Evolutionary conservation across 2,888 invertebrate species (phyloP), one percentile per base, ranked within the genome.

Genomic region (Asteroscopus sphinx): DNA sequence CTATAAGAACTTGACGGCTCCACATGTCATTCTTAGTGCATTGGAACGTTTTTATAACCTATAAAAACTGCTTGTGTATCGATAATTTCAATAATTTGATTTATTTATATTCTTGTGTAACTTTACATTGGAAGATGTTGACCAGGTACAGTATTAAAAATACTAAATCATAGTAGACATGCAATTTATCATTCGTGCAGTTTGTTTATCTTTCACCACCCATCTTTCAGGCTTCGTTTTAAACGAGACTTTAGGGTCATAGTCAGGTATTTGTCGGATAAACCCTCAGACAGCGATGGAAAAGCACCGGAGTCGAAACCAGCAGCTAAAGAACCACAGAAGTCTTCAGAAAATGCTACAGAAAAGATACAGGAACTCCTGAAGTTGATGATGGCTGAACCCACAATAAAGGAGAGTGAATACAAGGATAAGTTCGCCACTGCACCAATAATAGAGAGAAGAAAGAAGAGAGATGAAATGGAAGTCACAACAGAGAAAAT

Each of bases 341-440:
- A 78, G 26, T 13, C 64, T 8, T 56, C 77, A 32, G 85, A 88
- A 2, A 79, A 85, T 12, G 82, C 79, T 30, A 89, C 87, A 9
- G 90, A 92, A 44, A 94, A 91, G 73, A 91, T 94, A 44, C 93
- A 94, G 67, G 85, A 84, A 35, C 79, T 94, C 4, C 66, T 94
- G 0, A 93, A 93, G 71, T 85, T 86, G 37, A 92, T 92, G 91
- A 83, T 93, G 82, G 80, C 89, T 53, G 84, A 87, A 59, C 91
- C 91, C 1, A 89, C 86, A 74, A 86, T 91, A 53, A 88, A 85
- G 26, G 89, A 91, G 41, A 83, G 78, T 21, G 91, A 91, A 70
- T 92, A 93, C 49, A 83, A 83, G 17, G 77, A 88, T 13, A 89
- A 83, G 47, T 92, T 94, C 65, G 84, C 87, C 2, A 83, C 87